Conservation (phyloP, 2,797 vertebrate species). For the Falco novaeseelandiae region DNA sequence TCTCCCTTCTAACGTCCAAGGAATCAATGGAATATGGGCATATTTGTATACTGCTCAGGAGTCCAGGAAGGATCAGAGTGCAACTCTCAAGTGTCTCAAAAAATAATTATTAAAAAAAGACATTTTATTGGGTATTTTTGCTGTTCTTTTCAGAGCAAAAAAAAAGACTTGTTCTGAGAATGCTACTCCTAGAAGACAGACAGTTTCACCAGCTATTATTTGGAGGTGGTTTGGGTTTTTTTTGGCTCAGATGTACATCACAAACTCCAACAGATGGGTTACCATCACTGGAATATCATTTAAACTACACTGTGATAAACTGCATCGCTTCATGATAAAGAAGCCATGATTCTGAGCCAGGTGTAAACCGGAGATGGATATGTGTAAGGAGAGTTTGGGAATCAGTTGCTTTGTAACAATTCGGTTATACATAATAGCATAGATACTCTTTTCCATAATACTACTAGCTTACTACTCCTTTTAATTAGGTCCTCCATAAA, state of each 20-base stretch:
- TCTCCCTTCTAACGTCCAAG: background rate
- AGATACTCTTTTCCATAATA: background rate
- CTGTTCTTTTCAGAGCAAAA: background rate
- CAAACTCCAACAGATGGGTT: background rate
- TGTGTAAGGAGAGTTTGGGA: background rate
- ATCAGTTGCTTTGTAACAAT: background rate
- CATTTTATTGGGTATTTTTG: background rate
- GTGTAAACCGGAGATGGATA: background rate
- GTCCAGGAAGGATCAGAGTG: background rate
- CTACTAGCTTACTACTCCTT: background rate
- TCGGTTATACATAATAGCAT: background rate
- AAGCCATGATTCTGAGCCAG: background rate
- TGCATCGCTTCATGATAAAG: background rate
- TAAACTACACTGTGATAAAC: background rate
- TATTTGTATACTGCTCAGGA: background rate
- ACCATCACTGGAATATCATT: background rate
- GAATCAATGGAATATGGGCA: background rate
- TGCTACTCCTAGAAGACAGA: background rate
- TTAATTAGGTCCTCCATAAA: background rate
- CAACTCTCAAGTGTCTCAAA: background rate
- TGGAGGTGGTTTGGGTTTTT: fast-evolving
- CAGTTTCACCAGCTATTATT: background rate
- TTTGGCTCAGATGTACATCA: background rate
- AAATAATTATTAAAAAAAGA: background rate
- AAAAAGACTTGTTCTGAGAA: background rate